Base-by-base conservation (phyloP, 2,797 vertebrate genomes). In the Phoebastria nigripes region DNA sequence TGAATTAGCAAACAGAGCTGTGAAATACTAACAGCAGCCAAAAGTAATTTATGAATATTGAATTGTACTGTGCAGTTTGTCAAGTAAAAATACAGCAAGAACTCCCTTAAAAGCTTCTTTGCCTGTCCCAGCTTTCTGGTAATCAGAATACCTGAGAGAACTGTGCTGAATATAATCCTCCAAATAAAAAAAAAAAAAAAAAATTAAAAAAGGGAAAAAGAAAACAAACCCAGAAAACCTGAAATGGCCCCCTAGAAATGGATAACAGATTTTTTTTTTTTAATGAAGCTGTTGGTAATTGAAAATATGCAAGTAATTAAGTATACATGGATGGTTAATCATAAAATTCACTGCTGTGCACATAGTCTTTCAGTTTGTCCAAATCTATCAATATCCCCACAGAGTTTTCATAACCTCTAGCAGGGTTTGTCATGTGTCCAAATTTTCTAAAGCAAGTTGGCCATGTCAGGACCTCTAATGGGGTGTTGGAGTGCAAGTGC, bases 1-100 rank as follows among this genome's bases (percentile, higher is more conserved):
- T 82, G 91, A 96, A 96, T 89, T 94, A 96, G 77, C 92, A 94
- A 93, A 89, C 82, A 93, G 89, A 94, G 67, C 63, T 87, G 79
- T 77, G 89, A 93, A 96, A 95, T 90, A 83, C 63, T 91, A 95
- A 89, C 61, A 92, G 94, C 77, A 88, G 76, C 79, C 89, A 86
- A 85, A 96, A 87, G 55, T 92, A 86, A 96, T 95, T 95, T 92
- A 94, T 88, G 70, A 96, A 90, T 91, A 92, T 74, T 90, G 85
- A 94, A 85, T 82, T 82, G 61, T n/a, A 33, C 61, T 44, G 33
- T 76, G 54, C 49, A 78, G 41, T 58, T 74, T 87, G 63, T 78
- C 72, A 89, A 89, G 61, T 33, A 31, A 88, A 95, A 97, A 94
- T 66, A 78, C 35, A 78, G 71, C 15, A 24, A 77, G 69, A 87